Percentiles rank a stretch among this genome's conserved stretches.
Evolutionary conservation across 2,113 vertebrate species (phyloP).

Genomic region (Spea multiplicata): DNA sequence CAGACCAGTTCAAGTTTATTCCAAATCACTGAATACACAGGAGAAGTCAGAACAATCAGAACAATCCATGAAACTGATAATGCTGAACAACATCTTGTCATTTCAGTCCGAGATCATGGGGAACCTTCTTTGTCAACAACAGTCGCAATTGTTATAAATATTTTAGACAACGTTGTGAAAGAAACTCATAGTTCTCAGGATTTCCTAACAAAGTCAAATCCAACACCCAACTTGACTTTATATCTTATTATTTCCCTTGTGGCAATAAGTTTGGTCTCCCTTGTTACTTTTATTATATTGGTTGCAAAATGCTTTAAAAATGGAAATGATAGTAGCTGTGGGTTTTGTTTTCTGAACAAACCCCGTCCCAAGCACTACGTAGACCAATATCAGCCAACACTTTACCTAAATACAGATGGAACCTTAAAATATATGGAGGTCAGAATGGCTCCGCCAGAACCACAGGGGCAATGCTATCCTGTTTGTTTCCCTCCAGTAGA

Average conservation of each 20-base stretch:
- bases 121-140: conserved; percentile 77
- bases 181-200: conserved; percentile 63
- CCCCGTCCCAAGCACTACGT: not conserved
- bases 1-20: conserved; percentile 78
- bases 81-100: conserved; percentile 70
- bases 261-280: conserved; percentile 69
- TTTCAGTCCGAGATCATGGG: conserved; percentile 76
- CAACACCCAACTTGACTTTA: conserved; percentile 60
- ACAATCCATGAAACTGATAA: conserved; percentile 70
- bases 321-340: conserved; percentile 6
- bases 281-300: conserved; percentile 68
- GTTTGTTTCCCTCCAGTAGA: conserved; percentile 76
- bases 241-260: conserved; percentile 72
- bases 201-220: conserved; percentile 62
- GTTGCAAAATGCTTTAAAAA: conserved; percentile 66
- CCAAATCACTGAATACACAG: conserved; percentile 71
- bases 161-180: conserved; percentile 72
- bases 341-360: conserved; percentile 15
- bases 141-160: conserved; percentile 71
- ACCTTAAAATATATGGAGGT: conserved; percentile 84
- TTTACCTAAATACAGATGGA: conserved; percentile 82
- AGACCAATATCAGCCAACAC: conserved; percentile 50
- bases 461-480: conserved; percentile 78
- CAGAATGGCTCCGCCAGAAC: conserved; percentile 48
- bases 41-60: conserved; percentile 80